Conservation (phyloP, 1,140 invertebrate genomes). For the Achroia grisella region DNA sequence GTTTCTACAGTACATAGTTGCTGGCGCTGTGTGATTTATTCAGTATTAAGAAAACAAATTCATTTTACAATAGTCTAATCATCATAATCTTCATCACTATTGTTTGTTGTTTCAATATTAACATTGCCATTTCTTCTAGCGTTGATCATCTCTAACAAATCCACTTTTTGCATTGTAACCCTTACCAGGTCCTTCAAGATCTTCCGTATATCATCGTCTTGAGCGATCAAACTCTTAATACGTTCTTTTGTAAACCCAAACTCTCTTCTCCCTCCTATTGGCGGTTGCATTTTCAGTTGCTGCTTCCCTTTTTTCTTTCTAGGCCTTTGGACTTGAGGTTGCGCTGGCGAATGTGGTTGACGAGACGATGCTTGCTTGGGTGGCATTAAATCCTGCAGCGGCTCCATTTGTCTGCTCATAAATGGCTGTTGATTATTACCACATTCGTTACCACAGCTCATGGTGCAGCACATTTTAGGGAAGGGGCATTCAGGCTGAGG, state of each 20-base stretch:
- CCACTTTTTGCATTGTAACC: constrained; percentile 60
- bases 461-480: constrained; percentile 30
- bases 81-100: no score
- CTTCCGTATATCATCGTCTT: constrained; percentile 59
- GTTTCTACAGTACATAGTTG: no score
- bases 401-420: constrained; percentile 7
- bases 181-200: constrained; percentile 55
- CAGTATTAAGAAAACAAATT: no score
- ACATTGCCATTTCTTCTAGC: constrained; percentile 9
- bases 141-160: constrained; percentile 41
- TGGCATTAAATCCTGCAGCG: constrained; percentile 7
- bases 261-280: constrained; percentile 30
- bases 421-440: constrained; percentile 14
- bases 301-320: constrained; percentile 20
- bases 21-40: no score
- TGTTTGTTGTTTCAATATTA: no score
- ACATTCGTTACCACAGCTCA: constrained; percentile 51
- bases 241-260: constrained; percentile 42
- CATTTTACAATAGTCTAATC: no score
- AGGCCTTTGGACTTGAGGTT: constrained; percentile 5
- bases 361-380: constrained; percentile 8
- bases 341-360: constrained; percentile 1
- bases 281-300: constrained; percentile 8
- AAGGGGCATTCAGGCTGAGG: constrained; percentile 17
- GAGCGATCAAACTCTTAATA: constrained; percentile 48